A percentile compares a stretch with the other conserved stretches of the same genome.
These are phyloP conservation scores for human DNA, from an alignment of 2,113 vertebrate species.

Conservation along the genomic window GRCh38 chr2:238938001-238938500, in stretches of 20 bases:
- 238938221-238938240: not conserved
- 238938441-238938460: not conserved
- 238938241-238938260: not conserved
- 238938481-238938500: not conserved
- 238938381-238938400: accelerated
- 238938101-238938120: accelerated
- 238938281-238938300: not conserved
- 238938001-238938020: not conserved
- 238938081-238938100: accelerated
- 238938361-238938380: accelerated
- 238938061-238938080: not conserved
- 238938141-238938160: accelerated
- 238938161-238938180: not conserved
- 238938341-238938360: accelerated
- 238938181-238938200: accelerated
- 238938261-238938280: not conserved
- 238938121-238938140: accelerated
- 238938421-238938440: accelerated
- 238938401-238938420: accelerated
- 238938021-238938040: accelerated
- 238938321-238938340: accelerated
- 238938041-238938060: accelerated
- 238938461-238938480: not conserved
- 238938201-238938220: not conserved
- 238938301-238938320: not conserved